Base-by-base conservation (phyloP, 30 jellyfish, hydroid and myxozoan species). In the Hydractinia echinata region DNA sequence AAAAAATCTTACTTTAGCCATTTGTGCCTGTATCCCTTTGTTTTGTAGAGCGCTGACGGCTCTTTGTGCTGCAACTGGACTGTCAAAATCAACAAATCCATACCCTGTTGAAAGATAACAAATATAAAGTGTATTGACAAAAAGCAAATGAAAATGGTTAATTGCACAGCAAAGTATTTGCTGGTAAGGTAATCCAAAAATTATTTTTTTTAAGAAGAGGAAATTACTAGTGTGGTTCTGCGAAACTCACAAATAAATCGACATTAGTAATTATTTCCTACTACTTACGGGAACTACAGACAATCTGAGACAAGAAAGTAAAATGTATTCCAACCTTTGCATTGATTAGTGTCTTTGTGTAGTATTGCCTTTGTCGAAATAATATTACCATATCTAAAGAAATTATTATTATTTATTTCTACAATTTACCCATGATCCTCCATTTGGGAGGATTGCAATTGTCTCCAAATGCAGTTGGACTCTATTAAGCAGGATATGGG, bases 51-150 rank as follows among this genome's bases (percentile, higher is more conserved):
- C 95, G 20, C 89, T 83, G 53, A 93, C 99, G 49, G 99, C 99
- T 88, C 96, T 85, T 88, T 87, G 99, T n/a, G 99, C 99, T 55
- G 96, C 66, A 61, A 14, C 86, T 30, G 96, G 99, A 72, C 86
- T 87, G 66, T 93, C 99, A 88, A 93, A 93, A 79, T 93, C 99
- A 49, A 93, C 99, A 82, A 93, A 93, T 11, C 99, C 99, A 87
- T 93, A 93, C 55, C 99, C 99, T 92, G 77, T 6, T 71, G 67
- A 70, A 39, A 62, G 49, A 79, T n/a, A 10, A 74, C 13, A 61
- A 51, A 70, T 30, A 2, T 30, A 30, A 30, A 30, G 44, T 30
- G 44, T 30, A 30, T 30, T 30, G 44, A 30, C 44, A 30, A 30
- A 30, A 30, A 2, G 2, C 44, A 30, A 30, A 30, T 30, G 44